Evolutionary conservation across 2,888 invertebrate genomes (phyloP), one percentile per base, ranked within the genome.

Genomic region (Oscheius sp.): DNA sequence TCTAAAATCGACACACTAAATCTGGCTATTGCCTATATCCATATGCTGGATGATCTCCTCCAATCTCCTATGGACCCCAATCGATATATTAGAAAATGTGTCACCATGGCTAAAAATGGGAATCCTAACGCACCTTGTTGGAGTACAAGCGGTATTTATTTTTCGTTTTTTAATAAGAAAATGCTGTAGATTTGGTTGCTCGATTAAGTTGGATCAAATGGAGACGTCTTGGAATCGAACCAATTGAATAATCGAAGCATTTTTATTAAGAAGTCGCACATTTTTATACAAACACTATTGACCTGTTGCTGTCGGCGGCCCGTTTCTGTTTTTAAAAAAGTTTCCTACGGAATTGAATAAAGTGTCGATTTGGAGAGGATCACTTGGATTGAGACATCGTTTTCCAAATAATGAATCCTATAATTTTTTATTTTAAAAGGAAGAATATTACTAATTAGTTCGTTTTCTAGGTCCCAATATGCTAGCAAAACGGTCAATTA

Each of bases 1-100:
- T 96, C 96, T 85, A 98, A 98, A 89, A 98, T 98, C 84, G 98
- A 98, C 90, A 97, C 98, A 0, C 90, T 98, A 34, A 91, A 96
- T 0, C 89, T 98, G 80, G 97, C 97, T 45, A 97, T 97, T 75
- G 96, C 96, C 0, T 97, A 97, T 89, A 97, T 97, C 80, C 95
- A 95, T 1, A 89, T 98, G 57, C 90, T 98, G 15, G 80, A 87
- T 58, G 88, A 88, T 69, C 84, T 89, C 34, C 70, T 86, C 8
- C 68, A 77, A 66, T 74, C 80, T 5, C 65, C 71, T 0, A 70
- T 72, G 45, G 82, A 82, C 6, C 71, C 84, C 1, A 76, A 76
- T 27, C 53, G 65, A 1, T 85, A 81, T 46, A 69, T 85, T 33
- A 71, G 78, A 48, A 70, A 73, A 8, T 78, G 78, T 39, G 78